Conservation (phyloP, 2,113 vertebrate species). For the Tamias sibiricus region DNA sequence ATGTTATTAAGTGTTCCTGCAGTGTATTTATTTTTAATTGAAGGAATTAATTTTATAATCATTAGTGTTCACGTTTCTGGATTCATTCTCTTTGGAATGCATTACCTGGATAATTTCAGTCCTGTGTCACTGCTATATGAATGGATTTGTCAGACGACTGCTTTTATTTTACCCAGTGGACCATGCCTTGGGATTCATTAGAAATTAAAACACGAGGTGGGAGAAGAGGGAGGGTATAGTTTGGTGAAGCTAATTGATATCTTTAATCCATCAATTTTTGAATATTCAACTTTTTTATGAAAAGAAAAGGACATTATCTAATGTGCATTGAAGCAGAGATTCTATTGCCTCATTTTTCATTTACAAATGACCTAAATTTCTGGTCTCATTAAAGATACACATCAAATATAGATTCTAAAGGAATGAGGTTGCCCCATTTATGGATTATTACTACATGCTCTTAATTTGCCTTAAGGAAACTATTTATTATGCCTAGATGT, state of each 20-base stretch:
- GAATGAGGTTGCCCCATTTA: slow-evolving; percentile 37
- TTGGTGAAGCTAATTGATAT: not conserved
- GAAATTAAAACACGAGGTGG: accelerated
- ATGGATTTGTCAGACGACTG: not conserved
- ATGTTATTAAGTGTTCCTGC: slow-evolving; percentile 63
- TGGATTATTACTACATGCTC: not conserved
- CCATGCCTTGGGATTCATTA: not conserved
- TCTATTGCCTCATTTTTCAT: not conserved
- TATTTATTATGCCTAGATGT: not conserved
- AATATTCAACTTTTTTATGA: not conserved
- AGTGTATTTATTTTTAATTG: slow-evolving; percentile 78
- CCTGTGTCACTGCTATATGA: not conserved
- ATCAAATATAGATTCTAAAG: slow-evolving; percentile 41
- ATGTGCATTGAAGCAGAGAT: not conserved
- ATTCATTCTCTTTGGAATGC: slow-evolving; percentile 29
- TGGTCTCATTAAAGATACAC: accelerated
- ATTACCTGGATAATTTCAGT: slow-evolving; percentile 47
- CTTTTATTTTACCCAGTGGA: slow-evolving; percentile 5
- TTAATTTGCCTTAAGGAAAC: slow-evolving; percentile 13
- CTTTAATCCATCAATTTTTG: not conserved
- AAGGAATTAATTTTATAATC: slow-evolving; percentile 80
- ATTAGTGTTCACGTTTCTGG: slow-evolving; percentile 53
- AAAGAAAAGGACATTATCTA: not conserved
- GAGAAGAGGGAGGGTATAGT: not conserved
- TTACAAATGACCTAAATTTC: not conserved